Conservation (phyloP, 2,797 vertebrate genomes). For the Chaetodon trifasciatus region DNA sequence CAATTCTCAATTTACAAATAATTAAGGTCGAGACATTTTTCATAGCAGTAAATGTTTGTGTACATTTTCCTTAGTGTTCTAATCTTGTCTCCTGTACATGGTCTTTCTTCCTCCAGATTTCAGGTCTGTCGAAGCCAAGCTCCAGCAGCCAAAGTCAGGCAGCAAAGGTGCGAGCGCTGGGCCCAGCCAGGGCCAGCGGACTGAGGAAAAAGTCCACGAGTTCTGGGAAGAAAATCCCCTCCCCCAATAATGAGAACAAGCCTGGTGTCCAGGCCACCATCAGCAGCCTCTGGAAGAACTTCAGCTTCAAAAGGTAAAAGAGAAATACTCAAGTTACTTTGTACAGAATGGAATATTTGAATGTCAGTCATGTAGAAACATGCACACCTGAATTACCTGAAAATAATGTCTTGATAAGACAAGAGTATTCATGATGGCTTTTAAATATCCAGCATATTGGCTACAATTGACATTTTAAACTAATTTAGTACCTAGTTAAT, state of each 20-base stretch:
- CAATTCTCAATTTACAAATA: not conserved
- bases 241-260: constrained; percentile 88
- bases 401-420: too few relatives aligned
- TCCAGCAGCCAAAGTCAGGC: constrained; percentile 60
- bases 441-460: too few relatives aligned
- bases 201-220: constrained; percentile 85
- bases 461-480: too few relatives aligned
- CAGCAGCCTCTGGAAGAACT: constrained; percentile 92
- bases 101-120: constrained; percentile 79
- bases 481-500: too few relatives aligned
- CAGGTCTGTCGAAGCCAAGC: constrained; percentile 85
- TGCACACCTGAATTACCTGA: too few relatives aligned
- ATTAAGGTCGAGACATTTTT: not conserved
- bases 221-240: constrained; percentile 72
- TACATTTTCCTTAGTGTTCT: not conserved
- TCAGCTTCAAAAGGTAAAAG: constrained; percentile 94
- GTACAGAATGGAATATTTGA: too few relatives aligned
- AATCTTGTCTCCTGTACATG: not conserved
- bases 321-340: constrained; percentile 50
- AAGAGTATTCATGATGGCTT: too few relatives aligned
- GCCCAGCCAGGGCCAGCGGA: constrained; percentile 90
- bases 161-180: constrained; percentile 78
- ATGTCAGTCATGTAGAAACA: too few relatives aligned
- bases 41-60: not conserved
- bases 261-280: constrained; percentile 89